Evolutionary conservation across 2,888 invertebrate species (phyloP).

Genomic region (Amphipyra berbera): DNA sequence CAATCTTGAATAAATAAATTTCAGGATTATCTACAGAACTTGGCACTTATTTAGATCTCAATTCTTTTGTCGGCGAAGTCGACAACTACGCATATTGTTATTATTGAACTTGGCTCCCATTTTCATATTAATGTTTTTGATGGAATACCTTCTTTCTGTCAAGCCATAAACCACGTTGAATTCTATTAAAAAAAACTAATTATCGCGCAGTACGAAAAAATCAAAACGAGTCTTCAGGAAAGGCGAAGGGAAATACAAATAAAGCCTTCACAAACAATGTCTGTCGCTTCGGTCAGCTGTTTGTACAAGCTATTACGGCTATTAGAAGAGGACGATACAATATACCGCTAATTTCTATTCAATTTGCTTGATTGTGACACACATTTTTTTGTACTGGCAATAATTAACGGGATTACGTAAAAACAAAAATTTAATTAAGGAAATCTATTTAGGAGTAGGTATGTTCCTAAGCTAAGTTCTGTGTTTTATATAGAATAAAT

Average conservation of each 20-base stretch:
- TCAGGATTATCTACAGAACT: too few relatives aligned
- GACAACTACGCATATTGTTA: too few relatives aligned
- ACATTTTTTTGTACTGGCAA: conserved; percentile 36
- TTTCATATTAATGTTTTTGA: too few relatives aligned
- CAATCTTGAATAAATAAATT: too few relatives aligned
- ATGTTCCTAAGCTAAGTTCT: too few relatives aligned
- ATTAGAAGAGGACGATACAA: conserved; percentile 19
- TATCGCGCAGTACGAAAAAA: conserved; percentile 8
- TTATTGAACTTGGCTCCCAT: too few relatives aligned
- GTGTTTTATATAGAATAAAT: neutral
- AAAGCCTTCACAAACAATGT: conserved; percentile 22
- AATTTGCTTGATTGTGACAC: conserved; percentile 54
- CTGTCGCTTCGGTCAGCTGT: neutral
- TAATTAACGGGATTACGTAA: conserved; percentile 7
- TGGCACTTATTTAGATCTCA: too few relatives aligned
- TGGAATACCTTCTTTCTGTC: too few relatives aligned
- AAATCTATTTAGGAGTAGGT: neutral
- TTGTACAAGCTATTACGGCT: conserved; percentile 15
- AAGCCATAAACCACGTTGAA: too few relatives aligned
- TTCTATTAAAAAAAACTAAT: too few relatives aligned
- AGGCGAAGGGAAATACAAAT: conserved; percentile 6
- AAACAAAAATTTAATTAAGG: neutral
- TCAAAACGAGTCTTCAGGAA: neutral
- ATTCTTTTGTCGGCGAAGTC: too few relatives aligned
- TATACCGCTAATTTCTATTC: conserved; percentile 41